These are phyloP conservation scores for Scaptomyza cyrtandrae DNA, from an alignment of 2,888 invertebrate species.

Conservation along the genomic window DNA sequence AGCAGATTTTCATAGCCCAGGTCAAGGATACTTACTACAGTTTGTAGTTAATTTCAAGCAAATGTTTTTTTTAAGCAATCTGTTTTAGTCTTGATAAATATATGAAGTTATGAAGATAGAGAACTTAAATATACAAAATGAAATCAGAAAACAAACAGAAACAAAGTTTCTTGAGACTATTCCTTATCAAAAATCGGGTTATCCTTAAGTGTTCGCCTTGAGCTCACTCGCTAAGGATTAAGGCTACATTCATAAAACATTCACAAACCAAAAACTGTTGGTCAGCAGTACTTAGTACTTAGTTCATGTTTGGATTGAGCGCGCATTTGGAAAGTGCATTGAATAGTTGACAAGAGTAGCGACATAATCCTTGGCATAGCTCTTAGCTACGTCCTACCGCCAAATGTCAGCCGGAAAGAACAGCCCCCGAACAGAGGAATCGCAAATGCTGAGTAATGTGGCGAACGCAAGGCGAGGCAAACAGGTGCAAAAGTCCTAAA, in stretches of 20 bases:
- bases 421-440: conserved; percentile 11
- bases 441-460: conserved; percentile 30
- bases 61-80: background rate
- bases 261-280: conserved; percentile 3
- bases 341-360: conserved; percentile 43
- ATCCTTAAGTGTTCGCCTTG: background rate
- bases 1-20: conserved; percentile 29
- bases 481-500: conserved; percentile 7
- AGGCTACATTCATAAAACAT: background rate
- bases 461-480: background rate
- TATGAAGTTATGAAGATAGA: no score
- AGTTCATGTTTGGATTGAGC: background rate
- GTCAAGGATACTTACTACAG: background rate
- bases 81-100: no score
- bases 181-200: no score
- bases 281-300: conserved; percentile 16
- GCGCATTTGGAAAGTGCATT: conserved; percentile 21
- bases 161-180: background rate
- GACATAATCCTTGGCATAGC: conserved; percentile 43
- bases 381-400: conserved; percentile 29
- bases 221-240: conserved; percentile 2
- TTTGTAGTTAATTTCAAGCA: background rate
- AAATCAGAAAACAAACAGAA: no score
- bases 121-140: no score
- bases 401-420: conserved; percentile 28